Conservation (phyloP, 2,113 vertebrate genomes). For the Serilophus lunatus region DNA sequence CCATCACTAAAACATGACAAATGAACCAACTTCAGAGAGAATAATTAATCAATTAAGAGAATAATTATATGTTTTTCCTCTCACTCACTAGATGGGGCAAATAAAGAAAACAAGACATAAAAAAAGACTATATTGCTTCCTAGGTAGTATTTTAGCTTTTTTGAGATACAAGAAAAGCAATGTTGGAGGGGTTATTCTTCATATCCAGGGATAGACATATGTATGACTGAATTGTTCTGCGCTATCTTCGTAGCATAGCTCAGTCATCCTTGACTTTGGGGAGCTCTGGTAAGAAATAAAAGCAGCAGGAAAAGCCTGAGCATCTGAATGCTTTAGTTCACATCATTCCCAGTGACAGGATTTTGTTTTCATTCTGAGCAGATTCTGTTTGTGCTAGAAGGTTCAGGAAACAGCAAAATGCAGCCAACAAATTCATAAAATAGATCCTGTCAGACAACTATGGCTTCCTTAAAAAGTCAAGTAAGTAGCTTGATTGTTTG, state of each 20-base stretch:
- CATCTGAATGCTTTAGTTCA: not conserved
- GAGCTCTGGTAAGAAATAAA: not conserved
- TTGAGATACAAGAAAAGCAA: not conserved
- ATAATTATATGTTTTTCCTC: not conserved
- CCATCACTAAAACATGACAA: not conserved
- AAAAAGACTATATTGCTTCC: not conserved
- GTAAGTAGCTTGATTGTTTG: not conserved
- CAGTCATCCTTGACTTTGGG: not conserved
- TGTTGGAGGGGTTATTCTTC: not conserved
- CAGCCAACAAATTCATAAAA: conserved; percentile 3
- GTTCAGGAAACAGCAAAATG: not conserved
- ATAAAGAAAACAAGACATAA: not conserved
- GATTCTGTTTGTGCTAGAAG: conserved; percentile 15
- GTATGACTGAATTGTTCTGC: not conserved
- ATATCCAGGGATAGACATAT: not conserved
- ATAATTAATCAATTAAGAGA: not conserved
- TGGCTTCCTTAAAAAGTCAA: not conserved
- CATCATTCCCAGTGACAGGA: not conserved
- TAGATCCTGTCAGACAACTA: conserved; percentile 29
- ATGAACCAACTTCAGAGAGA: not conserved
- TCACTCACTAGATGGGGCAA: not conserved
- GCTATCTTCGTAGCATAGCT: rapidly evolving
- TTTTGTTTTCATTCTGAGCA: conserved; percentile 5
- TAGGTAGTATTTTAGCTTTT: not conserved
- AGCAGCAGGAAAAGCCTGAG: not conserved